A percentile compares a stretch with the other conserved stretches of the same genome.
phyloP scores from a whole-genome alignment of 2,888 invertebrate genomes.

The Amphipyra tragopoginis region DNA sequence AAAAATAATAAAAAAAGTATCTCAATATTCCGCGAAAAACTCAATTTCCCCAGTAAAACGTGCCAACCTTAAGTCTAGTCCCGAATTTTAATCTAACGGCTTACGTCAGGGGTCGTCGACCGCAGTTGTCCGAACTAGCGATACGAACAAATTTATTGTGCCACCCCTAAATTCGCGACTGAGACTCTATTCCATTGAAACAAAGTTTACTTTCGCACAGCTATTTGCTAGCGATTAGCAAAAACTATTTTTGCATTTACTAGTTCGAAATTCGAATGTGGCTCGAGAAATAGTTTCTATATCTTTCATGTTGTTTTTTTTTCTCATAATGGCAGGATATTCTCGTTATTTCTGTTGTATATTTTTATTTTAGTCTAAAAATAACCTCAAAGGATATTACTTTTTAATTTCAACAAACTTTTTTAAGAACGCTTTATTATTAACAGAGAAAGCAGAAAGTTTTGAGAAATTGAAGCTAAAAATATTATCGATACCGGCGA shows the following conservation, averaged over 20 bases:
- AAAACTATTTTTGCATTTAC: slow-evolving; percentile 30
- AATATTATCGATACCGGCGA: slow-evolving; percentile 35
- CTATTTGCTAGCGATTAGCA: slow-evolving; percentile 47
- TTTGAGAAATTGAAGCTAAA: slow-evolving; percentile 16
- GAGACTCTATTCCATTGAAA: slow-evolving; percentile 62
- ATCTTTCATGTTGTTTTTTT: slow-evolving; percentile 19
- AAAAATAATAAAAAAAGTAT: too few species aligned
- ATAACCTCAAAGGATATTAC: too few species aligned
- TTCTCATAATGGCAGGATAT: slow-evolving; percentile 2
- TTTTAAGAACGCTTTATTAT: too few species aligned
- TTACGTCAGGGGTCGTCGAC: slow-evolving; percentile 80
- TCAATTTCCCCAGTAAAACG: neutral
- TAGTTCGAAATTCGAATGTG: slow-evolving; percentile 41
- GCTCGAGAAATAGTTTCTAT: slow-evolving; percentile 18
- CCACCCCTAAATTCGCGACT: slow-evolving; percentile 54
- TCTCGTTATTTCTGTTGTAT: slow-evolving; percentile 2
- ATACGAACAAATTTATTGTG: slow-evolving; percentile 66
- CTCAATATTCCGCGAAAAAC: neutral
- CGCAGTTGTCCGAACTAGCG: slow-evolving; percentile 79
- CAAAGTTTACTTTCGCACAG: slow-evolving; percentile 64
- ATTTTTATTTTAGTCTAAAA: neutral
- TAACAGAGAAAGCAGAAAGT: neutral
- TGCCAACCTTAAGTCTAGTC: slow-evolving; percentile 60
- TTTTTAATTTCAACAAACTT: too few species aligned
- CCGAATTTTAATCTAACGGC: slow-evolving; percentile 85